Conservation (phyloP, 2,113 vertebrate species). For the Actenoides hombroni region DNA sequence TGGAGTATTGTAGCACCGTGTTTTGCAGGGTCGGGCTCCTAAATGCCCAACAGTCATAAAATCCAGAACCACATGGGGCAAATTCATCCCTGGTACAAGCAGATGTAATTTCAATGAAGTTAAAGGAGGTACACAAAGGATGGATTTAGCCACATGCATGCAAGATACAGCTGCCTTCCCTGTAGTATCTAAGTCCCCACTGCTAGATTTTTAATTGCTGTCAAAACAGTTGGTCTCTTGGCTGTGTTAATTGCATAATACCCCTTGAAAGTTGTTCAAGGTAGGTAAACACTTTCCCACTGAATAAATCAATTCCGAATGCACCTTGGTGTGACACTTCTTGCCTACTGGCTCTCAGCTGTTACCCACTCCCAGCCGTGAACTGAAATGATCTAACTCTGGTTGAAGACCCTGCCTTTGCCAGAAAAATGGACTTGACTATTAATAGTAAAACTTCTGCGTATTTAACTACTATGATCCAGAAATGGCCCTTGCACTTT, state of each 20-base stretch:
- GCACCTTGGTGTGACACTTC: slow-evolving; percentile 44
- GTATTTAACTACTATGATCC: slow-evolving; percentile 62
- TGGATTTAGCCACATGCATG: slow-evolving; percentile 7
- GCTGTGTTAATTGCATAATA: slow-evolving; percentile 9
- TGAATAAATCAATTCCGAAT: slow-evolving; percentile 48
- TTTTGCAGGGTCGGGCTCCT: background rate
- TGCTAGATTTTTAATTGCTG: background rate
- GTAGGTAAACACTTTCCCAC: slow-evolving; percentile 34
- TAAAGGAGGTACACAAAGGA: slow-evolving; percentile 2
- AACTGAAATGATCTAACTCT: slow-evolving; percentile 29
- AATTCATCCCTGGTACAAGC: slow-evolving; percentile 25
- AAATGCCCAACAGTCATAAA: background rate
- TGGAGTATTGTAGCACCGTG: background rate
- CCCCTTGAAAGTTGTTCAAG: background rate
- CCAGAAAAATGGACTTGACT: slow-evolving; percentile 61
- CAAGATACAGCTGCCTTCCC: background rate
- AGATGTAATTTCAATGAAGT: background rate
- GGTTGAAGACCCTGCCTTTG: slow-evolving; percentile 42
- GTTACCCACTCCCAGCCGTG: background rate
- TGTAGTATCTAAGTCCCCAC: background rate
- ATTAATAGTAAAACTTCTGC: slow-evolving; percentile 21
- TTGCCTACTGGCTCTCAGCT: slow-evolving; percentile 43
- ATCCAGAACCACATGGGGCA: background rate
- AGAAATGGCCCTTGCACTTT: slow-evolving; percentile 71
- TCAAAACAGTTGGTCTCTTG: background rate